phyloP scores from a whole-genome alignment of 2,113 vertebrate species.

The Cnemophilus loriae region DNA sequence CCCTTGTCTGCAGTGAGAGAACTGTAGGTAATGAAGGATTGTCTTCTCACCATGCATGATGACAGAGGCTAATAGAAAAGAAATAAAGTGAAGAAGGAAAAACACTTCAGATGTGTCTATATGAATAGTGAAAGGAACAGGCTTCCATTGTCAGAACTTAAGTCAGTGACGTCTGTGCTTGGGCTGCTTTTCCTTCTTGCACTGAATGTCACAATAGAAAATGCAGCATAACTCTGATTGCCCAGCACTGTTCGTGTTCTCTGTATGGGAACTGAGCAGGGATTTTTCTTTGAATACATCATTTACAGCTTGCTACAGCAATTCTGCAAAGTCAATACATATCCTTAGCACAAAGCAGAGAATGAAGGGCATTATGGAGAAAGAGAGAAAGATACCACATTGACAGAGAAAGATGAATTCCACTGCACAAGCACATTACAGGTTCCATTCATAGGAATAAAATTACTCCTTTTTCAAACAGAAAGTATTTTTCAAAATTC shows the following conservation, averaged over 20 bases:
- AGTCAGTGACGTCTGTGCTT: not conserved
- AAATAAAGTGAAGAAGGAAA: not conserved
- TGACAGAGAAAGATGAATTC: conserved; percentile 39
- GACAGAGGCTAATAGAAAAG: not conserved
- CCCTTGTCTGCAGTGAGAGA: not conserved
- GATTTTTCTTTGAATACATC: conserved; percentile 56
- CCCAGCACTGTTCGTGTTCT: conserved; percentile 18
- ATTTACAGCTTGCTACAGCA: conserved; percentile 42
- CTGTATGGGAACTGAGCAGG: conserved; percentile 30
- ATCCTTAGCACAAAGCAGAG: conserved; percentile 50
- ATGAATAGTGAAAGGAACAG: not conserved
- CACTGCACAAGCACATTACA: conserved; percentile 1
- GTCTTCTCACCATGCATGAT: not conserved
- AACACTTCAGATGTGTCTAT: not conserved
- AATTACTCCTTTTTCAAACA: not conserved
- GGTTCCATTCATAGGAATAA: conserved; percentile 12
- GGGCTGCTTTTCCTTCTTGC: conserved; percentile 24
- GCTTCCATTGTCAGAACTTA: conserved; percentile 10
- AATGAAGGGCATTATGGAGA: conserved; percentile 50
- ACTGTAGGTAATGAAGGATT: not conserved
- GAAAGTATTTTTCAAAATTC: conserved; percentile 10
- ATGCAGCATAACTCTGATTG: conserved; percentile 39
- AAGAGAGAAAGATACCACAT: not conserved
- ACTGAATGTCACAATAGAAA: conserved; percentile 41
- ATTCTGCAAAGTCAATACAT: conserved; percentile 55